These are phyloP conservation scores for Megathymus violae DNA, from an alignment of 1,140 invertebrate genomes.

Conservation along the genomic window DNA sequence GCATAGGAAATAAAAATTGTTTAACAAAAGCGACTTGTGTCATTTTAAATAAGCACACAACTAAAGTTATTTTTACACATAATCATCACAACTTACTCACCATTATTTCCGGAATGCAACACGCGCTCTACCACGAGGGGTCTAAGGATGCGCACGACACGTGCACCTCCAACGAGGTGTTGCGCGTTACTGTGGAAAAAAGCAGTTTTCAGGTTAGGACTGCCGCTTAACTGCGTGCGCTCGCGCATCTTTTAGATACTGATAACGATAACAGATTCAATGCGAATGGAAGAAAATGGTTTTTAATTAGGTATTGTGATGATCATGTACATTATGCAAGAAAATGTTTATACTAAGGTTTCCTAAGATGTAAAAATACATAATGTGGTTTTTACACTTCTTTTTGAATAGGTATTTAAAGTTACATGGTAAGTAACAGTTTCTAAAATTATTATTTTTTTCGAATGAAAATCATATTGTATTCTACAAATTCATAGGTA, in stretches of 20 bases:
- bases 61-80: too few species aligned
- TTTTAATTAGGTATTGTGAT: too few species aligned
- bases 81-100: slow-evolving; percentile 48
- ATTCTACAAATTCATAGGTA: too few species aligned
- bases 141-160: slow-evolving; percentile 36
- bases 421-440: too few species aligned
- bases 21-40: too few species aligned
- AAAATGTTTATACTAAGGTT: neutral
- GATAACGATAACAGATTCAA: slow-evolving; percentile 43
- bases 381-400: too few species aligned
- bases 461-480: too few species aligned
- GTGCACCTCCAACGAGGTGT: slow-evolving; percentile 41
- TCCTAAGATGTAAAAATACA: too few species aligned
- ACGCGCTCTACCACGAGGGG: slow-evolving; percentile 47
- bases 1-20: neutral
- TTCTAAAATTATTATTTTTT: too few species aligned
- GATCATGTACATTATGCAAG: too few species aligned
- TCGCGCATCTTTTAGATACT: slow-evolving; percentile 62
- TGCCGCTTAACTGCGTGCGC: slow-evolving; percentile 48
- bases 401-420: too few species aligned
- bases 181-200: slow-evolving; percentile 54
- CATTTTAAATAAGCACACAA: slow-evolving; percentile 16
- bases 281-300: neutral
- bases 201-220: slow-evolving; percentile 45
- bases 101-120: slow-evolving; percentile 49